Evolutionary conservation across 2,113 vertebrate genomes (phyloP), one percentile per base, ranked within the genome.

Genomic region (Oceanodroma tethys): DNA sequence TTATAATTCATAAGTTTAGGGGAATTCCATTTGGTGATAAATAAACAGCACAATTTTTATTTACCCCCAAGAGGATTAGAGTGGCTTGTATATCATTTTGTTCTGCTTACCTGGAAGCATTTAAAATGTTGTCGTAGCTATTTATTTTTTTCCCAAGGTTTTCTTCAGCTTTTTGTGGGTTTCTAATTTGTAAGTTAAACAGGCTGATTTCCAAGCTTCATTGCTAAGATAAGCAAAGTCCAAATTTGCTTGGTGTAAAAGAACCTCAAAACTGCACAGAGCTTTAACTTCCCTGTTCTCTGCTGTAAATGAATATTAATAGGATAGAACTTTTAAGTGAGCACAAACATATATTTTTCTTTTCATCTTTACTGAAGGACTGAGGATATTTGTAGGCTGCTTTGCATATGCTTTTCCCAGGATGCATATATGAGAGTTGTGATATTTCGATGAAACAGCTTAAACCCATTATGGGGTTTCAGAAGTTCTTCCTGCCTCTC

Each of bases 401-500:
- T 97, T 97, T 93, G 68, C 88, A 79, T 95, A 29, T 23, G 29
- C 43, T 76, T 94, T 92, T 34, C 63, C 75, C 79, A 55, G 50
- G 27, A 52, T 63, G 32, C 2, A 2, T 36, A 10, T 11, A 30
- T 52, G 42, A 48, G 85, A 63, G 34, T 50, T 81, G 63, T 23
- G 53, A 10, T 70, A 36, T 14, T 83, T 81, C 5, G 5, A 4
- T 40, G 67, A 20, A 91, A 7, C 48, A 70, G 20, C 55, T 90
- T 70, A 13, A 94, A 79, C 26, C 88, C 53, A 1, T 40, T 42
- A 5, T 2, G 19, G 73, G 47, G 19, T 43, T 95, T 78, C 60
- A 86, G 68, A 45, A 71, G 34, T 74, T 86, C 48, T 73, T 92
- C 30, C 56, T 88, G 48, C 52, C 79, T 47, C 86, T 88, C 48